Evolutionary conservation across 1,140 invertebrate species (phyloP), one percentile per base, ranked within the genome.

Genomic region (Helicoverpa zea): DNA sequence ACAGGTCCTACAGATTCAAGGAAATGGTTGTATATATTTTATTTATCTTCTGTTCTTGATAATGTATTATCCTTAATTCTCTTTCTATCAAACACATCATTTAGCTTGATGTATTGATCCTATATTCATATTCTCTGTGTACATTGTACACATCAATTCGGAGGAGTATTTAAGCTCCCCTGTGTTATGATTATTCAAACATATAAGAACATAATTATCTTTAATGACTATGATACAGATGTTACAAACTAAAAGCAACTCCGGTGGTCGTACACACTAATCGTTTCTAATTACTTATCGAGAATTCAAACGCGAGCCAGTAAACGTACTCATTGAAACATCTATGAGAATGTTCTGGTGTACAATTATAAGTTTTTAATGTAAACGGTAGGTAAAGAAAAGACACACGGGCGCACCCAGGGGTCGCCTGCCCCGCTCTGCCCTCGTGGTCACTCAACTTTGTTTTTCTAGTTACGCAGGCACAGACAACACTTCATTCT

Each of bases 391-490:
- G 35, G 35, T 5, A 43, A 9, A 7, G n/a, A n/a, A 43, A 9
- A 43, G 5, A 9, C 35, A 43, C 5, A 43, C 35, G 5, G 35
- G 3, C 1, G 13, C 64, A 73, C 68, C 78, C 58, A 14, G 77
- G 84, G 86, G 86, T 88, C 88, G 87, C 86, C n/a, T 18, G 63
- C 81, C 83, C 84, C 84, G 54, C 76, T 1, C 23, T 78, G 73
- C 83, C 78, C 80, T 84, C 63, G 87, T 90, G 90, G 90, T 90
- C 89, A 92, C 82, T 90, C 87, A 92, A 90, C 90, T 91, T 92
- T 90, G 88, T 90, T 90, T 92, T 89, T 90, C 86, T 89, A 87
- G 80, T 91, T 89, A 90, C 84, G 23, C 23, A 35, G 35, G 90
- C 87, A 89, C 86, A 86, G 78, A 78, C 81, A 75, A 86, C 84